These are phyloP conservation scores for Montipora capitata DNA, from an alignment of 92 coral and sea anemone genomes.

Conservation along the genomic window DNA sequence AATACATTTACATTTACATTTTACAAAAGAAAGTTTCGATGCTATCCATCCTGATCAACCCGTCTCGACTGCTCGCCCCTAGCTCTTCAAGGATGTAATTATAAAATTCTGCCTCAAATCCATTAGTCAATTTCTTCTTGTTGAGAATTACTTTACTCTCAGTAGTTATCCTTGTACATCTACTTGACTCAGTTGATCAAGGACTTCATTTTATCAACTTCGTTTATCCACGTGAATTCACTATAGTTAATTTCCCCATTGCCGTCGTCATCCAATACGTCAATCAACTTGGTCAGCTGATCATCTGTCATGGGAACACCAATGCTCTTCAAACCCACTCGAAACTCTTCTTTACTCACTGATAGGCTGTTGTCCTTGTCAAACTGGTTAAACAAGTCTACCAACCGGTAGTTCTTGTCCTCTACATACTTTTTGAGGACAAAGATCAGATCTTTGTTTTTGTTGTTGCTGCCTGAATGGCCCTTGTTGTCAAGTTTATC, in stretches of 20 bases:
- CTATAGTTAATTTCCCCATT: constrained; percentile 93
- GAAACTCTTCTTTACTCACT: constrained; percentile 88
- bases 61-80: too few species aligned
- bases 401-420: constrained; percentile 85
- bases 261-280: constrained; percentile 86
- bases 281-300: constrained; percentile 82
- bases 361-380: constrained; percentile 96
- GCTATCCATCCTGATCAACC: too few species aligned
- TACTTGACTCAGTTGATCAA: too few species aligned
- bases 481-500: constrained; percentile 66
- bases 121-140: too few species aligned
- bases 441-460: constrained; percentile 72
- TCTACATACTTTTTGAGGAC: constrained; percentile 87
- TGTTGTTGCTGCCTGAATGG: constrained; percentile 50
- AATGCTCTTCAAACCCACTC: constrained; percentile 83
- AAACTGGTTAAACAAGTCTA: constrained; percentile 96
- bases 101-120: too few species aligned
- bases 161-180: too few species aligned
- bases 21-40: too few species aligned
- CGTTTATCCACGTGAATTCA: constrained; percentile 93
- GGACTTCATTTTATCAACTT: constrained; percentile 62
- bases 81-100: too few species aligned
- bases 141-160: too few species aligned
- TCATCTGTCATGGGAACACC: constrained; percentile 92
- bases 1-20: too few species aligned